phyloP scores from a whole-genome alignment of 2,797 vertebrate species.

The Leucoraja ocellata region DNA sequence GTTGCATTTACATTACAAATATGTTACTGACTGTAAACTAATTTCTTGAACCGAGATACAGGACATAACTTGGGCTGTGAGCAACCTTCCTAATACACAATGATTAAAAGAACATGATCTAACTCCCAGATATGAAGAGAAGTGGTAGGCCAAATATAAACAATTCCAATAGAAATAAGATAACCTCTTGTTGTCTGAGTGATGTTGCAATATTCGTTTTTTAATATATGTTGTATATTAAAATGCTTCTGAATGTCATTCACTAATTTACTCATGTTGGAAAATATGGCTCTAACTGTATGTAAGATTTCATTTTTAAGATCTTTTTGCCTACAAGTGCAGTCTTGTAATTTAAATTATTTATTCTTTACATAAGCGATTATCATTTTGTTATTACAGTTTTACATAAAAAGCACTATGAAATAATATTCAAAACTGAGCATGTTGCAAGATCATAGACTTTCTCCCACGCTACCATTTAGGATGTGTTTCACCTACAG shows the following conservation, averaged over 20 bases:
- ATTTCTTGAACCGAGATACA: not conserved
- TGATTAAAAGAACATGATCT: not conserved
- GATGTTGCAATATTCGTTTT: not conserved
- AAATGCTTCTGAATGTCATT: conserved; percentile 1
- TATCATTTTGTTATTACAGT: not conserved
- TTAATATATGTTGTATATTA: not conserved
- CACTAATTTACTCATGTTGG: not conserved
- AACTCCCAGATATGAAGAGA: not conserved
- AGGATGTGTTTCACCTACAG: not conserved
- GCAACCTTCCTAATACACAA: not conserved
- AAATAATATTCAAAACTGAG: conserved; percentile 20
- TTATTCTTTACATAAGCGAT: not conserved
- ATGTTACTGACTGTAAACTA: not conserved
- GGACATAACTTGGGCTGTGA: not conserved
- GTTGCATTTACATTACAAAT: not conserved
- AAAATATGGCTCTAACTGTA: conserved; percentile 2
- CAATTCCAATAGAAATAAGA: not conserved
- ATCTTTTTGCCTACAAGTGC: not conserved
- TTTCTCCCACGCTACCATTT: not conserved
- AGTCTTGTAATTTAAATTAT: conserved; percentile 18
- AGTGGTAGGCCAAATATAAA: not conserved
- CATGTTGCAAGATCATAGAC: not conserved
- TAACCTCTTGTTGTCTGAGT: not conserved
- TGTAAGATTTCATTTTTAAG: not conserved
- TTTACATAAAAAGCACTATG: not conserved